These are phyloP conservation scores for human (Homo sapiens) DNA, from an alignment of 2,113 vertebrate species.

Conservation along the genomic window DNA sequence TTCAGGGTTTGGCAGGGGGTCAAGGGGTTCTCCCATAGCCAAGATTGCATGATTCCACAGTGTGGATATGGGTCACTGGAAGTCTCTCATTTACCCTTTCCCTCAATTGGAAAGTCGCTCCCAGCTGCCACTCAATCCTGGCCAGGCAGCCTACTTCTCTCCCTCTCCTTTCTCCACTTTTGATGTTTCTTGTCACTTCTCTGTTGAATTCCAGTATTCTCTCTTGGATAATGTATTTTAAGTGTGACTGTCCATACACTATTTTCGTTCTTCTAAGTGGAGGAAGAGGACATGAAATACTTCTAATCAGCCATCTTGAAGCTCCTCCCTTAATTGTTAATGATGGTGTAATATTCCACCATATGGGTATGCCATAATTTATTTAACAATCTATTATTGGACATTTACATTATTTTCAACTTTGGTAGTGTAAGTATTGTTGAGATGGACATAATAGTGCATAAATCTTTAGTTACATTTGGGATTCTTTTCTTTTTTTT, in stretches of 20 bases:
- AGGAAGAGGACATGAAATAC: neutral
- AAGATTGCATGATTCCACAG: neutral
- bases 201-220: neutral
- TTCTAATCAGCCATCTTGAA: neutral
- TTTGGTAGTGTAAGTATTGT: neutral
- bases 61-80: neutral
- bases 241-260: neutral
- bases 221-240: neutral
- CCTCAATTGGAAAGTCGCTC: neutral
- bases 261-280: neutral
- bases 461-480: neutral
- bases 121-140: neutral
- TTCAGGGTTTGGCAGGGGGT: neutral
- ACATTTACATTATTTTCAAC: slow-evolving; percentile 8
- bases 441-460: neutral
- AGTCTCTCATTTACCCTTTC: neutral
- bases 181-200: neutral
- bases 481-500: neutral
- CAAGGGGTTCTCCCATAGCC: neutral
- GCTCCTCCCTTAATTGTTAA: neutral
- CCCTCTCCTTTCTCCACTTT: neutral
- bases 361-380: neutral
- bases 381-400: neutral
- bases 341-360: neutral
- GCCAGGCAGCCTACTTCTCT: neutral